Conservation (phyloP, 1,140 invertebrate species). For the Lepidurus packardi region DNA sequence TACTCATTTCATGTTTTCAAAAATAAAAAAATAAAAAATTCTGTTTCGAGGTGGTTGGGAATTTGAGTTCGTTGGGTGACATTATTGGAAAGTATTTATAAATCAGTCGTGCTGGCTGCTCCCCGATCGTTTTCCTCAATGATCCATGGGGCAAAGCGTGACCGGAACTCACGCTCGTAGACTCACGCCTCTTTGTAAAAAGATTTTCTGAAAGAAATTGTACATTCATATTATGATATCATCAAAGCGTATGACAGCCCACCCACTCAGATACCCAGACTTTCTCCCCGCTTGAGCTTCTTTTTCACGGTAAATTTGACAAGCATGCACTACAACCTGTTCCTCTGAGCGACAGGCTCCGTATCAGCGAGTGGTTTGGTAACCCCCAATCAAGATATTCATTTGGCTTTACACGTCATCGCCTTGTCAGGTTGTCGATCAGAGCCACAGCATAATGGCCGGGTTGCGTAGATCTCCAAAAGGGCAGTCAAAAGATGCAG, state of each 20-base stretch:
- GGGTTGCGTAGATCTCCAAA: background rate
- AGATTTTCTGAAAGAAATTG: background rate
- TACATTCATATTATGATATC: slow-evolving; percentile 16
- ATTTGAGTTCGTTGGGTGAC: too few relatives aligned
- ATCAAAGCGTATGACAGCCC: background rate
- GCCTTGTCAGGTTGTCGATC: slow-evolving; percentile 17
- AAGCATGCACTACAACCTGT: slow-evolving; percentile 11
- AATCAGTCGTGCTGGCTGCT: background rate
- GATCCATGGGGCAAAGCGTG: background rate
- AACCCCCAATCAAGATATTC: slow-evolving; percentile 13
- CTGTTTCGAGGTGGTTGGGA: too few relatives aligned
- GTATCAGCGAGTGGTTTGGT: background rate
- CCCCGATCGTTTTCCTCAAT: background rate
- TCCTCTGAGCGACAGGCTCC: background rate
- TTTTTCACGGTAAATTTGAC: slow-evolving; percentile 7
- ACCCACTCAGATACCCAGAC: background rate
- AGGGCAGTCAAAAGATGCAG: background rate
- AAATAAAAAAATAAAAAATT: too few relatives aligned
- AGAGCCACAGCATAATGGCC: background rate
- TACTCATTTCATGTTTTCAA: too few relatives aligned
- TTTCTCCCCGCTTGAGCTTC: background rate
- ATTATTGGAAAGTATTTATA: too few relatives aligned
- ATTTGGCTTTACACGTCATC: slow-evolving; percentile 5
- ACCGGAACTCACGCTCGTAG: slow-evolving; percentile 7
- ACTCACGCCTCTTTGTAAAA: background rate